Percentiles rank a stretch among this genome's conserved stretches.
These are phyloP conservation scores for Timandra comae DNA, from an alignment of 2,888 invertebrate species.

Conservation along the genomic window DNA sequence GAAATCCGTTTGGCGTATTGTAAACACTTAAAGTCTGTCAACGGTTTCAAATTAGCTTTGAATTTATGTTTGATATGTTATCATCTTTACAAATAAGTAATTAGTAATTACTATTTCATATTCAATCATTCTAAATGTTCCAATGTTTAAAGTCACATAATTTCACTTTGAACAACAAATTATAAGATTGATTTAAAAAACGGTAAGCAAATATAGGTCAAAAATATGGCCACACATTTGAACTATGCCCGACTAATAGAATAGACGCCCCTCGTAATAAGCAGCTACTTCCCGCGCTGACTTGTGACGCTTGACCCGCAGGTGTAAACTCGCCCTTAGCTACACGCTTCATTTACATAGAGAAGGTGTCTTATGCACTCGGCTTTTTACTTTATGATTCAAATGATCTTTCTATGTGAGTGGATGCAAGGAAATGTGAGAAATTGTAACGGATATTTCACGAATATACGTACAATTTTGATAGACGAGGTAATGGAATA, in stretches of 20 bases:
- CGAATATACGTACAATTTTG: too few species aligned
- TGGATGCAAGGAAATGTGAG: constrained; percentile 64
- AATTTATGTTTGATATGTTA: constrained; percentile 8
- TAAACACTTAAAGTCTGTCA: constrained; percentile 15
- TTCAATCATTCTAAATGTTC: too few species aligned
- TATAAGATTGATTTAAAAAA: constrained; percentile 6
- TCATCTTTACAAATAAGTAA: too few species aligned
- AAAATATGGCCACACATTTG: constrained; percentile 26
- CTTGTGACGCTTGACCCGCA: constrained; percentile 28
- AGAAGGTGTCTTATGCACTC: constrained; percentile 65
- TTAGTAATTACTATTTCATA: too few species aligned
- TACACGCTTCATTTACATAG: constrained; percentile 60
- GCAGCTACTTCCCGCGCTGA: constrained; percentile 16
- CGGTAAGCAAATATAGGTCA: constrained; percentile 24
- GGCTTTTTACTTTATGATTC: constrained; percentile 70
- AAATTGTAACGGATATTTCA: constrained; percentile 66
- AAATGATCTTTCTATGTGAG: constrained; percentile 58
- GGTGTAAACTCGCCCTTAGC: constrained; percentile 51
- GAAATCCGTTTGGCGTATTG: constrained; percentile 27
- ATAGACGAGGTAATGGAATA: too few species aligned
- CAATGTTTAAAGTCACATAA: too few species aligned
- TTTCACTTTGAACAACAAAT: too few species aligned
- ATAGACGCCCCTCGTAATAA: constrained; percentile 15
- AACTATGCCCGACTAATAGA: constrained; percentile 34
- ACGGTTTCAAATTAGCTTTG: constrained; percentile 9